A percentile compares a stretch with the other conserved stretches of the same genome.
Conservation (phyloP, 2,113 vertebrate genomes). For the Lamprotornis superbus region DNA sequence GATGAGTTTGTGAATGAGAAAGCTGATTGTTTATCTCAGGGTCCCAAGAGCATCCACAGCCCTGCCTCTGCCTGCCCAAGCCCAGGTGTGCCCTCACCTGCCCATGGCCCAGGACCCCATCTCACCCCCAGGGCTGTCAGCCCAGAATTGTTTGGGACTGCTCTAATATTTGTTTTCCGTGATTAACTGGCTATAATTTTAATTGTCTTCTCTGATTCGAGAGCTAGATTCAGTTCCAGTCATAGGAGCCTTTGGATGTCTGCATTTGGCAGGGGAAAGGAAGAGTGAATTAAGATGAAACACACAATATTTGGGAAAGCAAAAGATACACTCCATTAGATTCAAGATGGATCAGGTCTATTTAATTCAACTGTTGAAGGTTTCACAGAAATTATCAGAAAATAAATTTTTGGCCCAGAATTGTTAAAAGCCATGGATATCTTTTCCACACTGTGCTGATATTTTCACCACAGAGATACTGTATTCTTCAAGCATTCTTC, state of each 20-base stretch:
- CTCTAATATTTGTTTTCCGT: background rate
- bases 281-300: background rate
- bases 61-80: background rate
- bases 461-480: background rate
- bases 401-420: background rate
- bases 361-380: background rate
- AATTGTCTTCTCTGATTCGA: background rate
- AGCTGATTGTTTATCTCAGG: background rate
- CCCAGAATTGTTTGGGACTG: background rate
- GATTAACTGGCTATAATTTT: background rate
- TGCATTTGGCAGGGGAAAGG: background rate
- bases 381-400: background rate
- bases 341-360: background rate
- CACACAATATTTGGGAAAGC: background rate
- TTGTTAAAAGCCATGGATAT: background rate
- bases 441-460: background rate
- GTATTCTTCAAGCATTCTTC: background rate
- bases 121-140: rapidly evolving
- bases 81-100: rapidly evolving
- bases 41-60: background rate
- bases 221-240: background rate
- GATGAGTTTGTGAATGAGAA: background rate
- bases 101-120: rapidly evolving
- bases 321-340: background rate
- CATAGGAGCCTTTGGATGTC: background rate